These are phyloP conservation scores for Eristalis pertinax DNA, from an alignment of 2,888 invertebrate species.

Conservation along the genomic window DNA sequence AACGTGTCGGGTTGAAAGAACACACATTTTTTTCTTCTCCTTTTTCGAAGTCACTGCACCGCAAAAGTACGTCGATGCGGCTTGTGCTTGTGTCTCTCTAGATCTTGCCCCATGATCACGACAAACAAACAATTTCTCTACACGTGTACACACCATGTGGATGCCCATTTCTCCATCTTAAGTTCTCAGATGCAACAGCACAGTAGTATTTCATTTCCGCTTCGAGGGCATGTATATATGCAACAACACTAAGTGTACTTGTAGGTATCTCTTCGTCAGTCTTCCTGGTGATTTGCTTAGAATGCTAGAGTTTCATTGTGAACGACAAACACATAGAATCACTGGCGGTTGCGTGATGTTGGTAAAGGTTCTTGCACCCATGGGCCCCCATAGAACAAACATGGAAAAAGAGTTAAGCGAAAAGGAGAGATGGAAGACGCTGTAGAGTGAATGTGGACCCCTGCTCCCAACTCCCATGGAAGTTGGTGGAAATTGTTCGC, in stretches of 20 bases:
- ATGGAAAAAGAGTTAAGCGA: not conserved
- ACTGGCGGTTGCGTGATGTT: slow-evolving; percentile 63
- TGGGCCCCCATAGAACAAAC: not conserved
- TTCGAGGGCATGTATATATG: slow-evolving; percentile 8
- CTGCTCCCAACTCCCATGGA: slow-evolving; percentile 35
- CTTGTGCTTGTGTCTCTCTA: slow-evolving; percentile 21
- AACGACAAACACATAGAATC: slow-evolving; percentile 39
- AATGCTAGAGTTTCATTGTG: slow-evolving; percentile 26
- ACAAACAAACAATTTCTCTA: not conserved
- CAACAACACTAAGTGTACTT: not conserved
- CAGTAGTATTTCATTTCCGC: slow-evolving; percentile 66
- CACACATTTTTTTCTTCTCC: not conserved
- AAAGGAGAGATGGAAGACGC: slow-evolving; percentile 4
- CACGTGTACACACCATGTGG: slow-evolving; percentile 54
- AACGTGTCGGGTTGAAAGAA: slow-evolving; percentile 22
- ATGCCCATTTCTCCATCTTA: slow-evolving; percentile 54
- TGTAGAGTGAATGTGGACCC: slow-evolving; percentile 8
- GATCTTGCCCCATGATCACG: slow-evolving; percentile 26
- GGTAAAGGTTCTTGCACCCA: slow-evolving; percentile 65
- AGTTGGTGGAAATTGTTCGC: slow-evolving; percentile 1
- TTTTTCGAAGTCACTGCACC: slow-evolving; percentile 47
- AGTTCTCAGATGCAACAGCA: slow-evolving; percentile 33
- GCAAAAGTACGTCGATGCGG: slow-evolving; percentile 30
- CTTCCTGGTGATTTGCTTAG: not conserved
- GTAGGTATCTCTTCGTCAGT: not conserved